phyloP scores from a whole-genome alignment of 2,888 invertebrate species.

The Dicyrtoma fusca region DNA sequence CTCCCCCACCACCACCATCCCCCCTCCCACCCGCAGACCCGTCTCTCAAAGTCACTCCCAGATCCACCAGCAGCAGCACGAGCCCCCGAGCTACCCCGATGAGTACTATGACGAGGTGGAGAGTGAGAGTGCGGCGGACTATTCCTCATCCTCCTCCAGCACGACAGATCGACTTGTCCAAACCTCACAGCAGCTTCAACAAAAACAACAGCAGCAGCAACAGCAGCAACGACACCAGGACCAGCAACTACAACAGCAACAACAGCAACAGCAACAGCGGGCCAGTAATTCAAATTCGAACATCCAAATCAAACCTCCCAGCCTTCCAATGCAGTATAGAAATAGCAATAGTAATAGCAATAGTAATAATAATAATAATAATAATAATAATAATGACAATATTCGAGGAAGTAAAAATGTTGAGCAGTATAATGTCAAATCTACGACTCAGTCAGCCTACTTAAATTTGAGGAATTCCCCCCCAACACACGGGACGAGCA shows the following conservation, averaged over 20 bases:
- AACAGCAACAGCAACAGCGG: no score
- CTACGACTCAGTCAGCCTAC: conserved; percentile 8
- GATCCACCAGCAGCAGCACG: conserved; percentile 25
- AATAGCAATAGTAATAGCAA: neutral
- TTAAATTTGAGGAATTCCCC: neutral
- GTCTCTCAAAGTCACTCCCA: neutral
- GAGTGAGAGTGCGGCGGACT: conserved; percentile 13
- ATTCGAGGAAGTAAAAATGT: conserved; percentile 7
- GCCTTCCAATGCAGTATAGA: neutral
- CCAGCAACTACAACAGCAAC: conserved; percentile 77
- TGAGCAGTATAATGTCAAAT: neutral
- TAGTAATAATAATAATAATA: no score
- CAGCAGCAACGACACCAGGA: conserved; percentile 62
- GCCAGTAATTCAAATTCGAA: no score
- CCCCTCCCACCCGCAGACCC: conserved; percentile 11
- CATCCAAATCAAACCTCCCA: conserved; percentile 8
- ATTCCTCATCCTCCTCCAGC: conserved; percentile 17
- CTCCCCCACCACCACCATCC: conserved; percentile 7
- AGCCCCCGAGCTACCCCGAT: conserved; percentile 45
- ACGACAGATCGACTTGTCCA: conserved; percentile 30
- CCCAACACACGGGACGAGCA: neutral
- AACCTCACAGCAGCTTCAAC: conserved; percentile 2
- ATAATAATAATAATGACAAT: no score
- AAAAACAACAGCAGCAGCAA: neutral
- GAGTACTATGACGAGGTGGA: conserved; percentile 52